Evolutionary conservation across 1,140 invertebrate genomes (phyloP).

Genomic region (Drosophila ananassae): DNA sequence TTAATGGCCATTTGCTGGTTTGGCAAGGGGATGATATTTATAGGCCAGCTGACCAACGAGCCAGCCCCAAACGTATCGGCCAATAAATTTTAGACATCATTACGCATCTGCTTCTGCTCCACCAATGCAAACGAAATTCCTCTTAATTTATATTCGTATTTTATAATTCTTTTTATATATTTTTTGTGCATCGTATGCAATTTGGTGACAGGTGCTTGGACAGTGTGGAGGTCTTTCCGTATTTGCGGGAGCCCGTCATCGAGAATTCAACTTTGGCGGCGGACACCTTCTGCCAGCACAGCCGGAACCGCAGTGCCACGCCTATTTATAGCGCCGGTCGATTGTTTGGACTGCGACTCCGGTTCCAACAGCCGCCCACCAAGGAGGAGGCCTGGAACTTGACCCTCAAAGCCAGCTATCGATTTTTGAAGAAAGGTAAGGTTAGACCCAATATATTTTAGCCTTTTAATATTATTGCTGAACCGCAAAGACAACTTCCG

Average conservation of each 20-base stretch:
- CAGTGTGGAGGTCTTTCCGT: slow-evolving; percentile 82
- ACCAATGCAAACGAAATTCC: slow-evolving; percentile 27
- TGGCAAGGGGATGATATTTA: slow-evolving; percentile 54
- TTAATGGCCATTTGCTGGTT: slow-evolving; percentile 51
- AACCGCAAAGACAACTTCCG: slow-evolving; percentile 58
- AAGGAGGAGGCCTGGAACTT: slow-evolving; percentile 49
- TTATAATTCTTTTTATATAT: not conserved
- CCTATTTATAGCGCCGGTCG: slow-evolving; percentile 80
- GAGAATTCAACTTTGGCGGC: slow-evolving; percentile 75
- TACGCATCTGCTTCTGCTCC: slow-evolving; percentile 41
- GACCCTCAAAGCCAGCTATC: slow-evolving; percentile 73
- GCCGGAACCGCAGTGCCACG: slow-evolving; percentile 56
- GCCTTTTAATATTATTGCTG: not conserved
- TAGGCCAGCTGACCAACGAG: slow-evolving; percentile 67
- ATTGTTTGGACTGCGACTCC: slow-evolving; percentile 70
- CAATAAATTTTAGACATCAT: slow-evolving; percentile 80
- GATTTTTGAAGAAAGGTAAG: slow-evolving; percentile 78
- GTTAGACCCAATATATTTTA: not conserved
- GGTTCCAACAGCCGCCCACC: slow-evolving; percentile 62
- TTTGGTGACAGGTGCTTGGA: slow-evolving; percentile 78
- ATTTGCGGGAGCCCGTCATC: slow-evolving; percentile 79
- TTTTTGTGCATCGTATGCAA: not conserved
- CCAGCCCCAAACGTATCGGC: slow-evolving; percentile 70
- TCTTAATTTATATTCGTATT: not conserved
- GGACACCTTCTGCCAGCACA: slow-evolving; percentile 78